Percentiles rank a stretch among this genome's conserved stretches.
Conservation (phyloP, 2,113 vertebrate genomes). For the Zosterops borbonicus region DNA sequence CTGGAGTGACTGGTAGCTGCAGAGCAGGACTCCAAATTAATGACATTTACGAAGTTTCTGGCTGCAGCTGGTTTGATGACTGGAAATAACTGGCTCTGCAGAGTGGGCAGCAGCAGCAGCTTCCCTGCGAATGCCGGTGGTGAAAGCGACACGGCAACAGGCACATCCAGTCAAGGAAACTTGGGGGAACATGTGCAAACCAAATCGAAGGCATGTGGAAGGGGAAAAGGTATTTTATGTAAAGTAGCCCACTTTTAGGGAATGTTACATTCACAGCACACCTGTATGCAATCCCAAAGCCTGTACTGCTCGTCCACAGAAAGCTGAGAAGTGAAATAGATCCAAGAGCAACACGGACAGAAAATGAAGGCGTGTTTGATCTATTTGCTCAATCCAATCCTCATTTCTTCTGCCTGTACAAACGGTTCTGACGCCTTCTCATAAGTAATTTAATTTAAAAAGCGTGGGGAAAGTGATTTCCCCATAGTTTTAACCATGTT, state of each 20-base stretch:
- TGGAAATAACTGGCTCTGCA: not conserved
- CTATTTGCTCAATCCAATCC: not conserved
- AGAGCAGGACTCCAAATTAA: constrained; percentile 53
- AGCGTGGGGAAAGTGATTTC: accelerated
- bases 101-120: not conserved
- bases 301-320: not conserved
- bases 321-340: not conserved
- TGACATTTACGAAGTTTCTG: constrained; percentile 59
- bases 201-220: not conserved
- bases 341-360: accelerated
- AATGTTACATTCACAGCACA: not conserved
- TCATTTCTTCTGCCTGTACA: not conserved
- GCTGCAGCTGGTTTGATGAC: constrained; percentile 24
- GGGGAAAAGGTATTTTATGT: not conserved
- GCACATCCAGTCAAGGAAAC: not conserved
- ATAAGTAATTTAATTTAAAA: not conserved
- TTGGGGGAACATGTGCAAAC: not conserved
- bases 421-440: not conserved
- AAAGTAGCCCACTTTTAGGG: not conserved
- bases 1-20: constrained; percentile 36
- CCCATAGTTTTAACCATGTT: not conserved
- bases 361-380: not conserved
- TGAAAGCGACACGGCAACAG: not conserved
- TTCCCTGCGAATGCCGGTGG: not conserved
- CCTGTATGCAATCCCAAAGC: not conserved